Percentiles rank a stretch among this genome's conserved stretches.
Conservation (phyloP, 2,797 vertebrate genomes). For the Morus bassanus region DNA sequence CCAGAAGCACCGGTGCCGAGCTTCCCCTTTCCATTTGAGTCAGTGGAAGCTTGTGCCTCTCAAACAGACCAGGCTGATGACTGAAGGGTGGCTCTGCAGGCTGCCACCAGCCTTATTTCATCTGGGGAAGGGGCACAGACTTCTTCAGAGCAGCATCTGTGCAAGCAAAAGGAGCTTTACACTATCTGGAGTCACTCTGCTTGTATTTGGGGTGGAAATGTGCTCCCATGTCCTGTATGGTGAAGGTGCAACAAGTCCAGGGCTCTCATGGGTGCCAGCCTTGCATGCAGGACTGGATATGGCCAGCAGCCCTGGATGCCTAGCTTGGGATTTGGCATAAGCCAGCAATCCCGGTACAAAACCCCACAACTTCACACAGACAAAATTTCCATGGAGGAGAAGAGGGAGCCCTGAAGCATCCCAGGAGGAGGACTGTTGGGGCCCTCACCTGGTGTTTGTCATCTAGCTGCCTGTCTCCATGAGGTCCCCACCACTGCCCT, state of each 20-base stretch:
- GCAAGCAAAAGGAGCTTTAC: background rate
- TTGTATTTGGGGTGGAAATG: background rate
- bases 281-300: rapidly evolving
- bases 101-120: background rate
- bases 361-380: background rate
- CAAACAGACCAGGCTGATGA: background rate
- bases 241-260: background rate
- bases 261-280: background rate
- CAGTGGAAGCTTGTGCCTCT: slow-evolving; percentile 29
- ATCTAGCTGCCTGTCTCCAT: background rate
- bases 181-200: background rate
- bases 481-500: background rate
- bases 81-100: background rate
- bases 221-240: rapidly evolving
- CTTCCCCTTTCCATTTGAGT: slow-evolving; percentile 57
- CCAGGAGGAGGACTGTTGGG: background rate
- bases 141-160: background rate
- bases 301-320: background rate
- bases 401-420: background rate
- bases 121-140: background rate
- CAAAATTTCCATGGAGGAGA: background rate
- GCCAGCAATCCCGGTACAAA: background rate
- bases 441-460: background rate
- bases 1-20: background rate
- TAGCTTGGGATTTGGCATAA: background rate